Base-by-base conservation (phyloP, 2,113 vertebrate genomes). In the Chitala chitala region DNA sequence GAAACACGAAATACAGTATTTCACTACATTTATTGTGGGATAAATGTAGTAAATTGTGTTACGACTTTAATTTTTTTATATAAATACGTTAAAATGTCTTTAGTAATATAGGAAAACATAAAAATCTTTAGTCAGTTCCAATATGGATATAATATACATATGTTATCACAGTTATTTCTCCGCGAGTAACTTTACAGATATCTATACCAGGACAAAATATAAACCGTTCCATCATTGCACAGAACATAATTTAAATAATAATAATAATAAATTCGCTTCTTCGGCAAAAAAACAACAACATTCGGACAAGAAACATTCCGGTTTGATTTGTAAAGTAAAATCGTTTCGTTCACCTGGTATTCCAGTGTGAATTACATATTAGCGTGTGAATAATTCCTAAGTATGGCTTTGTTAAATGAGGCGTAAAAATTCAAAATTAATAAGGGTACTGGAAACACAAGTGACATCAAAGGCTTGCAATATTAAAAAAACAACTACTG, bases 281-380 rank as follows among this genome's bases (percentile, higher is more conserved):
- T 69, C 24, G 4, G 65, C 53, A 26, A 50, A 71, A 38, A 54
- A 42, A 42, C 24, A 56, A 56, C 8, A n/a, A 22, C 9, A n/a
- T 4, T 42, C 15, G n/a, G 13, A 40, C 69, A 15, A 24, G 71
- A 4, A 46, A 24, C 15, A 20, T n/a, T 13, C 22, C n/a, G 22
- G 48, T 46, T 22, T 44, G 36, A 20, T 72, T 46, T 72, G 33
- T 22, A 12, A 71, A 58, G 36, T 72, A 72, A 46, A 72, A 72
- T 20, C 70, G 55, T 24, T 36, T 54, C 29, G 20, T 58, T 44
- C 44, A 58, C 13, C 36, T 42, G 36, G 33, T 6, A 72, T 72
- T 72, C 54, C 38, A 20, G 38, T 29, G n/a, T 44, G 36, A 72
- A 59, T 58, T 58, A 46, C 54, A 38, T 38, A 58, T 72, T 46